These are phyloP conservation scores for Brassicogethes aeneus DNA, from an alignment of 2,888 invertebrate genomes.

Conservation along the genomic window DNA sequence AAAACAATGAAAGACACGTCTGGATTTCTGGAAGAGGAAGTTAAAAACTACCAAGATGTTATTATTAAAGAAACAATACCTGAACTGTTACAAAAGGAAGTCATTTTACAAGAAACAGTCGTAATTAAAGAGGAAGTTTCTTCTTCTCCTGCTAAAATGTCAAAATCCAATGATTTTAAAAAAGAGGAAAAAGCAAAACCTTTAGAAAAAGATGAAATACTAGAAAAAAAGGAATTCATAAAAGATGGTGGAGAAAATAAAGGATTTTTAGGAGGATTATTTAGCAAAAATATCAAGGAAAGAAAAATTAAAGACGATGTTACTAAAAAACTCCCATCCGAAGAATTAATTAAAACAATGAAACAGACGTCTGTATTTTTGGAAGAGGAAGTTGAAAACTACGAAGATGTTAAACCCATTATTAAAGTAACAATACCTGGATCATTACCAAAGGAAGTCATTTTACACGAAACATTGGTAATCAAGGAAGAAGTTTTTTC, in stretches of 20 bases:
- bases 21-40: conserved; percentile 23
- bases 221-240: conserved; percentile 10
- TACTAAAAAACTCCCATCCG: not conserved
- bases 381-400: conserved; percentile 1
- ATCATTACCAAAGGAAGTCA: not conserved
- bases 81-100: not conserved
- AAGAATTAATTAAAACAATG: not conserved
- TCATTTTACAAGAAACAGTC: not conserved
- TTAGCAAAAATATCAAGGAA: conserved; percentile 15
- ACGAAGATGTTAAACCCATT: not conserved
- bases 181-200: conserved; percentile 8
- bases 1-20: not conserved
- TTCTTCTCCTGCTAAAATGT: not conserved
- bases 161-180: not conserved
- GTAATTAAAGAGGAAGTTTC: not conserved
- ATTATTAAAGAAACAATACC: conserved; percentile 4
- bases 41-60: conserved; percentile 28
- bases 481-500: not conserved
- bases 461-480: not conserved
- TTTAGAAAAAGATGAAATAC: conserved; percentile 15
- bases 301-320: no score
- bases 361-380: not conserved
- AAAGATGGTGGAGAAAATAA: not conserved
- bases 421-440: no score
- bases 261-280: conserved; percentile 11